phyloP scores from a whole-genome alignment of 1,140 invertebrate genomes.

The Wiebesia pumilae region DNA sequence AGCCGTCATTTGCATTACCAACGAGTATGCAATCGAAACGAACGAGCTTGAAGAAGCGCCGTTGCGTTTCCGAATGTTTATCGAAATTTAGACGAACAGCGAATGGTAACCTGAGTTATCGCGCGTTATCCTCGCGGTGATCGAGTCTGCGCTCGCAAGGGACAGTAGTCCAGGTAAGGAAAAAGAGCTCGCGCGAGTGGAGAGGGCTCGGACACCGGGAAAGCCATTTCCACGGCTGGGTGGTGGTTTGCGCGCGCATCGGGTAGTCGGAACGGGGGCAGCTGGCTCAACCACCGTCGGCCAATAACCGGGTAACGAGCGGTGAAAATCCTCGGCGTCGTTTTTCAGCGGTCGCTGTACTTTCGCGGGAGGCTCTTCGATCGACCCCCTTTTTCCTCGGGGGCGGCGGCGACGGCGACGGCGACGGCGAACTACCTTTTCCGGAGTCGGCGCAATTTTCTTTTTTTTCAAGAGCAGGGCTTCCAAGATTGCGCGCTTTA shows the following conservation, averaged over 20 bases:
- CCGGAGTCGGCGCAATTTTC: too few species aligned
- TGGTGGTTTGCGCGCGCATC: not conserved
- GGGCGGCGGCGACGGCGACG: not conserved
- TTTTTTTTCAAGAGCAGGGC: not conserved
- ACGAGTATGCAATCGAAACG: too few species aligned
- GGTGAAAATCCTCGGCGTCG: conserved; percentile 26
- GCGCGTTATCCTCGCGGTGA: too few species aligned
- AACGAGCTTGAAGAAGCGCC: too few species aligned
- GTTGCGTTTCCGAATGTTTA: too few species aligned
- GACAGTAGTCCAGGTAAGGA: not conserved
- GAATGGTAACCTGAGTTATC: too few species aligned
- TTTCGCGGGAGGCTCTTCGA: conserved; percentile 1
- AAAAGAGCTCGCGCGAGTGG: not conserved
- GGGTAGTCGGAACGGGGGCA: not conserved
- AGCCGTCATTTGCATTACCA: too few species aligned
- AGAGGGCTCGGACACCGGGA: conserved; percentile 27
- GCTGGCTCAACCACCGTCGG: conserved; percentile 19
- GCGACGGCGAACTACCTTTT: too few species aligned
- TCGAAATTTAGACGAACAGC: too few species aligned
- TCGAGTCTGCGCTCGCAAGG: too few species aligned
- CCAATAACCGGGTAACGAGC: conserved; percentile 49
- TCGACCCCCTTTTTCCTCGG: conserved; percentile 15
- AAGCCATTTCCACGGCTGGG: conserved; percentile 27
- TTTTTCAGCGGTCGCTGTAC: conserved; percentile 15
- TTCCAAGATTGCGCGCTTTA: not conserved